Conservation (phyloP, 2,797 vertebrate genomes). For the Chaetophractus vellerosus region DNA sequence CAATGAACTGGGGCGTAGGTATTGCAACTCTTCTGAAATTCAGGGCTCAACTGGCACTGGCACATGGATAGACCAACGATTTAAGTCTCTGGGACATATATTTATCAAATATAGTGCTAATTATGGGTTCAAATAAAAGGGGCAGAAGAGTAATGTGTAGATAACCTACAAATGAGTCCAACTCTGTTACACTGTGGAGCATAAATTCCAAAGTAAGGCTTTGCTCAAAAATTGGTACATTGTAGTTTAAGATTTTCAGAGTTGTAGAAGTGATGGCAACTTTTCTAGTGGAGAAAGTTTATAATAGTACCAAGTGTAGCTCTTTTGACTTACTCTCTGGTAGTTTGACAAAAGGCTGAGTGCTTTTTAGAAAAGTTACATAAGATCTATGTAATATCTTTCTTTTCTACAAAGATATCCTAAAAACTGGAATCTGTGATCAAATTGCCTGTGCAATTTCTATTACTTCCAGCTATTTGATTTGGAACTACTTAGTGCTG, state of each 20-base stretch:
- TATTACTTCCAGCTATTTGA: neutral
- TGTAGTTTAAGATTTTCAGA: slow-evolving; percentile 51
- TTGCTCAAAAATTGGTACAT: neutral
- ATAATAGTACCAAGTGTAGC: neutral
- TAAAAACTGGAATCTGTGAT: neutral
- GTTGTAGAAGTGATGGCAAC: neutral
- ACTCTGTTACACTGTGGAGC: no score
- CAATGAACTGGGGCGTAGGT: no score
- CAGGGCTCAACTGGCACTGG: no score
- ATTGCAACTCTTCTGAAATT: no score
- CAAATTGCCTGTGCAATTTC: neutral
- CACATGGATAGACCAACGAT: no score
- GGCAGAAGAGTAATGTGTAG: no score
- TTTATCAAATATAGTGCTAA: no score
- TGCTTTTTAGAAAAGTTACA: neutral
- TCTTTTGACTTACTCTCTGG: neutral
- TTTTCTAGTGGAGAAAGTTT: slow-evolving; percentile 11
- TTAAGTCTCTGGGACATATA: no score
- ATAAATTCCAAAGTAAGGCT: neutral
- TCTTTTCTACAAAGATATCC: neutral
- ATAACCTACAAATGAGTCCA: no score
- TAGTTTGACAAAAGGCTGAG: neutral
- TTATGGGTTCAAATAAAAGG: no score
- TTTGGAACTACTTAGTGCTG: neutral
- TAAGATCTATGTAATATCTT: neutral